Evolutionary conservation across 2,797 vertebrate genomes (phyloP).

Genomic region (Dermochelys coriacea): DNA sequence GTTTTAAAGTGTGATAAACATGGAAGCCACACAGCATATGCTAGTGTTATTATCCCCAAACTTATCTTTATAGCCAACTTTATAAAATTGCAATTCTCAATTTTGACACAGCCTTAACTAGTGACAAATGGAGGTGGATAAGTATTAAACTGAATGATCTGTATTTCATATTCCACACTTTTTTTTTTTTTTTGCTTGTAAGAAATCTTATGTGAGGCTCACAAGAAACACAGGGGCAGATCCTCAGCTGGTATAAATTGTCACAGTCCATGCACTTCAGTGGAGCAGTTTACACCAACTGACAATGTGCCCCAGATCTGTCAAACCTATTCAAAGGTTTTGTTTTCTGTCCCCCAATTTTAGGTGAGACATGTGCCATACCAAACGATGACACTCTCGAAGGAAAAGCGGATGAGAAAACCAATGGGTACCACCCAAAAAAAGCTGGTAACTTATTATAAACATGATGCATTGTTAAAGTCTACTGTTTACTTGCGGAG

Average conservation of each 20-base stretch:
- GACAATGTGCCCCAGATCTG: not conserved
- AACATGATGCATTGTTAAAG: not conserved
- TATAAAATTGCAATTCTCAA: not conserved
- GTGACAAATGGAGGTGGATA: too few relatives aligned
- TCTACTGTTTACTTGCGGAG: not conserved
- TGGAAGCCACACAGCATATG: not conserved
- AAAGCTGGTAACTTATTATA: constrained; percentile 80
- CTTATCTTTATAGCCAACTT: not conserved
- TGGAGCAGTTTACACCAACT: not conserved
- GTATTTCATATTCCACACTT: not conserved
- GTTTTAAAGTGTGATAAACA: not conserved
- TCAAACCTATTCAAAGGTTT: not conserved
- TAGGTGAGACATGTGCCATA: constrained; percentile 80
- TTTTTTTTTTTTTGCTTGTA: not conserved
- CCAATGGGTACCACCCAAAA: constrained; percentile 57
- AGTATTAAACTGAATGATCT: not conserved
- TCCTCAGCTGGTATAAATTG: not conserved
- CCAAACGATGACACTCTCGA: constrained; percentile 89
- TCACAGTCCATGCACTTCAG: not conserved
- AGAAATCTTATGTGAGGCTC: too few relatives aligned
- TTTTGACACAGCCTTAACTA: not conserved
- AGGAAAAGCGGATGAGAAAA: constrained; percentile 80
- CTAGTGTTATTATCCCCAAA: not conserved
- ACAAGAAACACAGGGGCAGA: not conserved
- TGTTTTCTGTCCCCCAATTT: not conserved